Evolutionary conservation across 2,797 vertebrate genomes (phyloP), one percentile per base, ranked within the genome.

Genomic region (Lepilemur ruficaudatus): DNA sequence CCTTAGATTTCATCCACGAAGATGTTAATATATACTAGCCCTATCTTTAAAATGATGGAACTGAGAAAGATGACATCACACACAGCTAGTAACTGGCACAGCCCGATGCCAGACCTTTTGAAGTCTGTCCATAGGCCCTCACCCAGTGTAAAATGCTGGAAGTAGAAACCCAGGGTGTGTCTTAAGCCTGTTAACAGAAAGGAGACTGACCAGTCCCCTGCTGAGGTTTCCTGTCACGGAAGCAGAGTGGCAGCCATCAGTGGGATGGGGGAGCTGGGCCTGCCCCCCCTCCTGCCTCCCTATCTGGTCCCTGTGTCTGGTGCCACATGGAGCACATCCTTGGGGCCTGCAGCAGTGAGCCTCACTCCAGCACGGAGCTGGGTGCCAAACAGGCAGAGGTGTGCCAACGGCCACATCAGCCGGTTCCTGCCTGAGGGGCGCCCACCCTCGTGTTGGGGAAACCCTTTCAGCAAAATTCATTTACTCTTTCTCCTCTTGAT

Each of bases 351-450:
- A 93, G 97, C 96, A 41, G 96, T 69, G 23, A 93, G 70, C 96
- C 96, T 69, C 89, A 63, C 97, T 59, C 91, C 18, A 98, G 98
- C 98, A 81, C 91, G 91, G 95, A 98, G 97, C 94, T 96, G 98
- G 98, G 97, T 95, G 96, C 97, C 97, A 95, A 86, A 96, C 85
- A 94, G 96, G 98, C 97, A 97, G 97, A 98, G 97, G 97, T 96
- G 97, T 95, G 98, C 93, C 90, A 92, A 95, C 90, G 97, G 97
- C 97, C 98, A 96, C 98, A 97, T 97, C 92, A 97, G 98, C 98
- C 98, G 97, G 98, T 93, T 97, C 67, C n/a, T 15, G 35, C 55
- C 52, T 23, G 50, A 32, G 73, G 57, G 61, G 70, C 22, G 55
- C 28, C 65, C 65, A 57, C 28, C 7, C 46, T 1, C 18, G 69